These are phyloP conservation scores for Mya arenaria DNA, from an alignment of 1,140 invertebrate species.

Conservation along the genomic window DNA sequence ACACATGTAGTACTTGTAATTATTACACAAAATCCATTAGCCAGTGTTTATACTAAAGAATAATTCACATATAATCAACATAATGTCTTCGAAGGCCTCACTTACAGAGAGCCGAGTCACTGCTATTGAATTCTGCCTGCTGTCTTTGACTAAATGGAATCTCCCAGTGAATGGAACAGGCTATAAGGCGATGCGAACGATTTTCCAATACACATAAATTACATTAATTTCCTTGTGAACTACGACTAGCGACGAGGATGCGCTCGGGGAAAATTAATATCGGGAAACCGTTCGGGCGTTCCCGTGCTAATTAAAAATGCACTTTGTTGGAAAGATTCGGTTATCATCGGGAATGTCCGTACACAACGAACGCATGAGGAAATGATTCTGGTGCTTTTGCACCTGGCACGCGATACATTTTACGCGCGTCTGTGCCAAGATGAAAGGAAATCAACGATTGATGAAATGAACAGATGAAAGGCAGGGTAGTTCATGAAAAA, in stretches of 20 bases:
- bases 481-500: no score
- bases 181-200: slow-evolving; percentile 1
- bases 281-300: not conserved
- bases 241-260: not conserved
- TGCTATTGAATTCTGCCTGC: slow-evolving; percentile 17
- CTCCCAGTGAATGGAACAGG: slow-evolving; percentile 9
- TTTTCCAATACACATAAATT: slow-evolving; percentile 54
- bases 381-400: no score
- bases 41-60: not conserved
- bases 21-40: no score
- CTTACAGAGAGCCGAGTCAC: not conserved
- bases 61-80: not conserved
- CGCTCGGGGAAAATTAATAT: not conserved
- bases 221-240: slow-evolving; percentile 47
- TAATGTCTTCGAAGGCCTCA: not conserved
- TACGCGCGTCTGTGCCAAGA: no score
- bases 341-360: no score
- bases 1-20: no score
- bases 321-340: no score
- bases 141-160: slow-evolving; percentile 1
- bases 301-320: no score
- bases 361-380: no score
- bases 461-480: no score
- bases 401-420: no score
- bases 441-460: no score